phyloP scores from a whole-genome alignment of 2,888 invertebrate species.

The Tenthredo livida region DNA sequence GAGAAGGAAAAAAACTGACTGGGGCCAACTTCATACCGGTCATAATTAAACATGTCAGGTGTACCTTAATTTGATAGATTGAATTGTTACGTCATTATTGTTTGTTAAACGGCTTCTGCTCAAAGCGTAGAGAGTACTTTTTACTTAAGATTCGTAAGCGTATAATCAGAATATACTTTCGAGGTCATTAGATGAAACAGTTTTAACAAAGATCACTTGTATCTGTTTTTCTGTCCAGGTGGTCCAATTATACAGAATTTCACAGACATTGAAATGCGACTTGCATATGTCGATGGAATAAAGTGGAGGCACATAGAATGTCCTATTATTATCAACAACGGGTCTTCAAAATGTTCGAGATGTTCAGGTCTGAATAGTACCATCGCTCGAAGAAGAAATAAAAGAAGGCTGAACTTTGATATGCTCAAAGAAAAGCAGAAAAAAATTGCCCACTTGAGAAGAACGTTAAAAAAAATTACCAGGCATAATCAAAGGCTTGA shows the following conservation, averaged over 20 bases:
- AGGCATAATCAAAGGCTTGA: constrained; percentile 59
- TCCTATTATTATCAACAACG: constrained; percentile 69
- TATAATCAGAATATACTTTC: neutral
- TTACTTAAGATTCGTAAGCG: neutral
- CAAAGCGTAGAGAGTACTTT: too few relatives aligned
- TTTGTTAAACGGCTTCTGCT: neutral
- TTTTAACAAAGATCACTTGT: constrained; percentile 18
- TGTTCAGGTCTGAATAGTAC: constrained; percentile 64
- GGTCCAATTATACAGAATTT: constrained; percentile 41
- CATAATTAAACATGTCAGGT: too few relatives aligned
- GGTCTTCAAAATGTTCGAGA: constrained; percentile 67
- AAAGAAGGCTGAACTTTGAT: constrained; percentile 18
- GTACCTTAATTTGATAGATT: neutral
- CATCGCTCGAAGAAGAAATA: constrained; percentile 56
- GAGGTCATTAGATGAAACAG: neutral
- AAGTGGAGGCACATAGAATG: constrained; percentile 72
- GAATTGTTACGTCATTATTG: neutral
- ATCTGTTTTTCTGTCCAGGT: constrained; percentile 28
- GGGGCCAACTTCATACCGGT: too few relatives aligned
- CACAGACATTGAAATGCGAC: constrained; percentile 56
- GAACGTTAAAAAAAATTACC: constrained; percentile 60
- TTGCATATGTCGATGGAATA: constrained; percentile 68
- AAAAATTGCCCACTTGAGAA: constrained; percentile 57
- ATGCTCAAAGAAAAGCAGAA: constrained; percentile 60
- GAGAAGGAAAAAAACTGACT: too few relatives aligned